These are phyloP conservation scores for Allygus modestus DNA, from an alignment of 2,888 invertebrate genomes.

Conservation along the genomic window DNA sequence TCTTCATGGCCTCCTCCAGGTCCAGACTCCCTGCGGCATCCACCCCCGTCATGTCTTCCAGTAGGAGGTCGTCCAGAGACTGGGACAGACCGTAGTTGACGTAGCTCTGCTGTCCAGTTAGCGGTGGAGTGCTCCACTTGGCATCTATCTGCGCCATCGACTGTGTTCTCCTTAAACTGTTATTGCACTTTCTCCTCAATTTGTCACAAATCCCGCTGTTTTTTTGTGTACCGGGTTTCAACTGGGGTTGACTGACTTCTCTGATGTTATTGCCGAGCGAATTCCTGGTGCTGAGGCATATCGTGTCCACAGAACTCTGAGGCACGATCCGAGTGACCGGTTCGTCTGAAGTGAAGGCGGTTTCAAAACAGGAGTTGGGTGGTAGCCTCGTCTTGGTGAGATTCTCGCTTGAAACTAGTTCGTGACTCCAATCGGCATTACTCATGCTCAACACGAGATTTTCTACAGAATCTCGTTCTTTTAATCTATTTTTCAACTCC, in stretches of 20 bases:
- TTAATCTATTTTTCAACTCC: constrained; percentile 27
- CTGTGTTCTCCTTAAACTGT: constrained; percentile 52
- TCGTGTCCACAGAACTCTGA: constrained; percentile 70
- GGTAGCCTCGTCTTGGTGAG: constrained; percentile 63
- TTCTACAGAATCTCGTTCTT: constrained; percentile 64
- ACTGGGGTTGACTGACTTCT: not conserved
- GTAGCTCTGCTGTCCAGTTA: constrained; percentile 19
- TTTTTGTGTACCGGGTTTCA: not conserved
- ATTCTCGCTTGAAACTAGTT: constrained; percentile 22
- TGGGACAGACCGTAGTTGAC: constrained; percentile 59
- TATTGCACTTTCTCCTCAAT: not conserved
- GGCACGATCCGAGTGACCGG: constrained; percentile 73
- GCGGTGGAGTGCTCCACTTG: not conserved
- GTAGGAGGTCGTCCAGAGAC: constrained; percentile 54
- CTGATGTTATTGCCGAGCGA: not conserved
- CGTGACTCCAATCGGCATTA: constrained; percentile 42
- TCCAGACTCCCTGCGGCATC: constrained; percentile 26
- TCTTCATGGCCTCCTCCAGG: constrained; percentile 50
- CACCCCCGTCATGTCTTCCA: not conserved
- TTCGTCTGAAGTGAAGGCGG: constrained; percentile 73
- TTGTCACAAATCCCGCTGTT: not conserved
- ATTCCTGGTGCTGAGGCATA: constrained; percentile 65
- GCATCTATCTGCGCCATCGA: constrained; percentile 56
- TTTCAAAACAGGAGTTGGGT: constrained; percentile 72
- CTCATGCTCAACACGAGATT: constrained; percentile 64